Evolutionary conservation across 2,113 vertebrate genomes (phyloP).

Genomic region (Dipodomys stephensi): DNA sequence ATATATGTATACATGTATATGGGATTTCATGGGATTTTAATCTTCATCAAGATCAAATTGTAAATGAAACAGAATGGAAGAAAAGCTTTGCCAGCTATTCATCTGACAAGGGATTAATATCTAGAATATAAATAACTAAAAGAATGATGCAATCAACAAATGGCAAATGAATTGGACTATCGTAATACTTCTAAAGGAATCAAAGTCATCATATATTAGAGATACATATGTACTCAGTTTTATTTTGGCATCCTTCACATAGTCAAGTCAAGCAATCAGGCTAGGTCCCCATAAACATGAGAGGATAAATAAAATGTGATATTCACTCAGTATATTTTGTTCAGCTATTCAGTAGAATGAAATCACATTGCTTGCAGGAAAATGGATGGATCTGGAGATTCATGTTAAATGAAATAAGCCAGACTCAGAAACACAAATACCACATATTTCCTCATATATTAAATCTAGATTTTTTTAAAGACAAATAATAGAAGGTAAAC

Average conservation of each 20-base stretch:
- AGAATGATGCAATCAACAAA: not conserved
- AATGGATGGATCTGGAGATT: not conserved
- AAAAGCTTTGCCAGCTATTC: not conserved
- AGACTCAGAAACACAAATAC: not conserved
- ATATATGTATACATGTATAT: too few relatives aligned
- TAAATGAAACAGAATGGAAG: not conserved
- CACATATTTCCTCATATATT: not conserved
- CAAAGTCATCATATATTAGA: not conserved
- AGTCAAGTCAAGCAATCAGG: not conserved
- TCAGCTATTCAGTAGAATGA: not conserved
- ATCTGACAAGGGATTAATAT: not conserved
- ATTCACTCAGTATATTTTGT: not conserved
- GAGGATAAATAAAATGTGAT: not conserved
- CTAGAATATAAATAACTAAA: not conserved
- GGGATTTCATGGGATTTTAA: slow-evolving; percentile 1
- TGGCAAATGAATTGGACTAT: not conserved
- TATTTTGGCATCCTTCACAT: not conserved
- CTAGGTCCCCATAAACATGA: not conserved
- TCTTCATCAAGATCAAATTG: slow-evolving; percentile 6
- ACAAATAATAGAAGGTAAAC: not conserved
- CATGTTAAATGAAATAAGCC: not conserved
- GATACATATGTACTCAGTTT: not conserved
- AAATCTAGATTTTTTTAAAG: not conserved
- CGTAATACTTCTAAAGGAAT: not conserved
- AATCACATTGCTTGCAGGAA: not conserved